These are phyloP conservation scores for Acleris holmiana DNA, from an alignment of 2,888 invertebrate species.

Conservation along the genomic window DNA sequence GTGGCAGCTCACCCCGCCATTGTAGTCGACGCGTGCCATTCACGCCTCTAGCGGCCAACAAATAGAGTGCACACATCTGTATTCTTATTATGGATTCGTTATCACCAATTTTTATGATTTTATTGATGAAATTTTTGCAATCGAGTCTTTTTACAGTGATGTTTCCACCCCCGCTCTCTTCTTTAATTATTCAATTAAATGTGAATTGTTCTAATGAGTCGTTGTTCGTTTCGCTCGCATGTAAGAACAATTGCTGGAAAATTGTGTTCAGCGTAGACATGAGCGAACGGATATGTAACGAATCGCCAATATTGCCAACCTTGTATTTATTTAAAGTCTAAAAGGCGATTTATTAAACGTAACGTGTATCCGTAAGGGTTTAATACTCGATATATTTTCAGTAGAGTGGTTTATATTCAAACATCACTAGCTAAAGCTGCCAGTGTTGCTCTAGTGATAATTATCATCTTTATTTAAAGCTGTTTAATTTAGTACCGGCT, in stretches of 20 bases:
- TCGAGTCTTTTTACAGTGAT: conserved; percentile 48
- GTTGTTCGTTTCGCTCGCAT: conserved; percentile 42
- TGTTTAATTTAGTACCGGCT: conserved; percentile 48
- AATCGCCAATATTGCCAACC: conserved; percentile 40
- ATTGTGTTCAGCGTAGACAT: conserved; percentile 50
- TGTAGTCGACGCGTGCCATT: conserved; percentile 4
- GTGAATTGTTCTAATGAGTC: conserved; percentile 39
- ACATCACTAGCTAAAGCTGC: conserved; percentile 48
- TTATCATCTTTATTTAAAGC: conserved; percentile 47
- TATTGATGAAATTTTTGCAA: conserved; percentile 51
- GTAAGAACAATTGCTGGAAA: conserved; percentile 57
- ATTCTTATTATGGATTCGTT: conserved; percentile 47
- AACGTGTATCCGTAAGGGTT: conserved; percentile 1
- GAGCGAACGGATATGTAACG: conserved; percentile 37
- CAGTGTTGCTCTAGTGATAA: conserved; percentile 54
- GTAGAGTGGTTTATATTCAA: conserved; percentile 17
- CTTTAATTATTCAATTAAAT: conserved; percentile 30
- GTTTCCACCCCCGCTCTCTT: conserved; percentile 48
- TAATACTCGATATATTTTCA: conserved; percentile 22
- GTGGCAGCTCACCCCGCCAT: neutral
- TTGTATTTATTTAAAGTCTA: conserved; percentile 32
- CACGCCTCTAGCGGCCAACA: conserved; percentile 17
- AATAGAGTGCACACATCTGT: conserved; percentile 36
- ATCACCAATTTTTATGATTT: conserved; percentile 46
- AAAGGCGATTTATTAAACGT: conserved; percentile 23